These are phyloP conservation scores for Dipus sagitta DNA, from an alignment of 2,797 vertebrate genomes.

Conservation along the genomic window DNA sequence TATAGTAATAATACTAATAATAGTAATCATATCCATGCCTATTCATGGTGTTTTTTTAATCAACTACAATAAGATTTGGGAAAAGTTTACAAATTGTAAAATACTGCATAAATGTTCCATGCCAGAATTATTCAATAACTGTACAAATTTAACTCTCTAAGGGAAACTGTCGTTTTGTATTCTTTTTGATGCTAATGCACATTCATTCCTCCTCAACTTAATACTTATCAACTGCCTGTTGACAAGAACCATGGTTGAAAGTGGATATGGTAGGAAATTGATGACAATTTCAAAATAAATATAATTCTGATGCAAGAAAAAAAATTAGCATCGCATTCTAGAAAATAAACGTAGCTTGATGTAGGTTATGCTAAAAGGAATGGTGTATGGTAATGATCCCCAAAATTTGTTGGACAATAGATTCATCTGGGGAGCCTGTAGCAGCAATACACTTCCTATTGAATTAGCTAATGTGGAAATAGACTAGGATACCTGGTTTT, in stretches of 20 bases:
- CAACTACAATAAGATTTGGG: not conserved
- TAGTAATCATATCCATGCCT: not conserved
- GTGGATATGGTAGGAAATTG: constrained; percentile 24
- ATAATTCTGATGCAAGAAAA: constrained; percentile 30
- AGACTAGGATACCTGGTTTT: not conserved
- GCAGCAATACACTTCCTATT: not conserved
- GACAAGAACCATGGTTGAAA: not conserved
- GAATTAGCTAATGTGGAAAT: not conserved
- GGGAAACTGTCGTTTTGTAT: constrained; percentile 32
- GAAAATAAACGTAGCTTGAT: not conserved
- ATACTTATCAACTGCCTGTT: constrained; percentile 2
- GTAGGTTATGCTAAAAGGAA: not conserved
- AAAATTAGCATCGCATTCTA: not conserved
- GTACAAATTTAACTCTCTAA: constrained; percentile 46
- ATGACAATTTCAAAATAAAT: constrained; percentile 52
- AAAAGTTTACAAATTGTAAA: constrained; percentile 49
- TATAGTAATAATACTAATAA: not conserved
- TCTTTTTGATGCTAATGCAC: constrained; percentile 3
- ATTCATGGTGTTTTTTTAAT: not conserved
- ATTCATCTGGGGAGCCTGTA: not conserved
- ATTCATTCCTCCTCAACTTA: constrained; percentile 40
- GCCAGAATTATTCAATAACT: constrained; percentile 43
- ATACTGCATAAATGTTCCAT: not conserved
- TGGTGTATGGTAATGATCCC: not conserved
- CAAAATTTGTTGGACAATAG: not conserved